Evolutionary conservation across 2,113 vertebrate genomes (phyloP).

Genomic region (Larimichthys crocea): DNA sequence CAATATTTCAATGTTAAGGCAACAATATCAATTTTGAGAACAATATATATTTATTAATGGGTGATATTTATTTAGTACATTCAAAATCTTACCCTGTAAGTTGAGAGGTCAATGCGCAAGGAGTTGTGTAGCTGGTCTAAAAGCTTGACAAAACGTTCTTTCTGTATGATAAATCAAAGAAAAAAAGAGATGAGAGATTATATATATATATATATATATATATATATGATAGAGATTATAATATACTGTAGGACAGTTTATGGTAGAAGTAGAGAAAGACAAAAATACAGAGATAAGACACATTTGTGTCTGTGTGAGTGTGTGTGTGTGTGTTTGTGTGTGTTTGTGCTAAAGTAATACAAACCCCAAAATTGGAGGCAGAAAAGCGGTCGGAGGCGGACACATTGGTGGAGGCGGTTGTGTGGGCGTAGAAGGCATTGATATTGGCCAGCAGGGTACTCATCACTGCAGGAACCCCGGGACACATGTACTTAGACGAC

Average conservation of each 20-base stretch:
- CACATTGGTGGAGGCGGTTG: conserved; percentile 96
- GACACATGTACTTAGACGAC: conserved; percentile 99
- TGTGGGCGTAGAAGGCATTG: conserved; percentile 99
- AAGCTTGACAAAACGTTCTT: conserved; percentile 98
- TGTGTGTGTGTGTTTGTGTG: not conserved
- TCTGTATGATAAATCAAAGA: conserved; percentile 81
- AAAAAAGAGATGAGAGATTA: not conserved
- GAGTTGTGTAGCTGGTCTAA: conserved; percentile 98
- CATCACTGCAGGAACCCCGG: conserved; percentile 98
- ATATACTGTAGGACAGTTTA: no score
- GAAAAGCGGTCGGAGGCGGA: conserved; percentile 97
- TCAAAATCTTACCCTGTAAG: conserved; percentile 90
- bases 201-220: not conserved
- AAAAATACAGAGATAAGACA: not conserved
- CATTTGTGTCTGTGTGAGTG: not conserved
- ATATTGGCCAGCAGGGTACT: conserved; percentile 99
- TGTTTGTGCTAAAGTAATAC: conserved; percentile 44
- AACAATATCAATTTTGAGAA: not conserved
- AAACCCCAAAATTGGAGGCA: conserved; percentile 98
- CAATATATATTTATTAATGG: not conserved
- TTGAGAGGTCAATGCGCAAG: conserved; percentile 96
- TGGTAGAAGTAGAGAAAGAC: not conserved
- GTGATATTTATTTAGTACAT: not conserved
- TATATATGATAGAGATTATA: no score
- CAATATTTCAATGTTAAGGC: not conserved